Percentiles rank a stretch among this genome's conserved stretches.
Conservation (phyloP, 2,113 vertebrate species). For the Sarotherodon lohbergeri region DNA sequence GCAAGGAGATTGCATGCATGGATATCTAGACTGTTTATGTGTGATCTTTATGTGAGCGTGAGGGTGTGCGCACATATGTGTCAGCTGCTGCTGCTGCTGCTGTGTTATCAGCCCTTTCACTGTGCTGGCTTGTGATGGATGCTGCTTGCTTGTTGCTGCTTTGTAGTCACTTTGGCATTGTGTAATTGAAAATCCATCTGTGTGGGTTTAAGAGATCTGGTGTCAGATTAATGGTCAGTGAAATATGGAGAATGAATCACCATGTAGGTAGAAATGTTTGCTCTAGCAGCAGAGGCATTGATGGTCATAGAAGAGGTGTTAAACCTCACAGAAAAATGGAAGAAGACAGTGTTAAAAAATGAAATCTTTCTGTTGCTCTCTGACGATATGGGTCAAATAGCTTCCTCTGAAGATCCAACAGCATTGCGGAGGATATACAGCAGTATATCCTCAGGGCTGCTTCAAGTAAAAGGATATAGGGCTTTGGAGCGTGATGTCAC, state of each 20-base stretch:
- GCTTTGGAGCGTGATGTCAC: no score
- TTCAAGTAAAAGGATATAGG: neutral
- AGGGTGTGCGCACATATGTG: neutral
- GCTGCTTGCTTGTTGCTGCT: neutral
- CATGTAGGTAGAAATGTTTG: constrained; percentile 27
- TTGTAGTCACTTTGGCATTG: constrained; percentile 49
- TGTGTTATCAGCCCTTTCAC: constrained; percentile 45
- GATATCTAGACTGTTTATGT: neutral
- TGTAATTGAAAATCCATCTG: constrained; percentile 61
- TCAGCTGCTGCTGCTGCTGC: constrained; percentile 16
- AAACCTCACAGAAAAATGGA: neutral
- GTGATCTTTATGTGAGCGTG: neutral
- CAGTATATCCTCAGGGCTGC: neutral
- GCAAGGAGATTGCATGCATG: neutral
- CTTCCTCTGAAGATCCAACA: constrained; percentile 30
- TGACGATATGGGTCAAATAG: neutral
- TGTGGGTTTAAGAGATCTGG: neutral
- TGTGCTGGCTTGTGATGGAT: constrained; percentile 42
- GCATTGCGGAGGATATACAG: constrained; percentile 4
- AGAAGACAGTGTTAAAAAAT: neutral
- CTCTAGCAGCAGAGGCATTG: constrained; percentile 14
- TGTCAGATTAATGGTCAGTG: constrained; percentile 42
- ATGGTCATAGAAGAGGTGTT: constrained; percentile 23
- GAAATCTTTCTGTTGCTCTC: neutral
- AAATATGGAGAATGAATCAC: neutral